Base-by-base conservation (phyloP, 92 coral and sea anemone species). In the Zoanthus sociatus region DNA sequence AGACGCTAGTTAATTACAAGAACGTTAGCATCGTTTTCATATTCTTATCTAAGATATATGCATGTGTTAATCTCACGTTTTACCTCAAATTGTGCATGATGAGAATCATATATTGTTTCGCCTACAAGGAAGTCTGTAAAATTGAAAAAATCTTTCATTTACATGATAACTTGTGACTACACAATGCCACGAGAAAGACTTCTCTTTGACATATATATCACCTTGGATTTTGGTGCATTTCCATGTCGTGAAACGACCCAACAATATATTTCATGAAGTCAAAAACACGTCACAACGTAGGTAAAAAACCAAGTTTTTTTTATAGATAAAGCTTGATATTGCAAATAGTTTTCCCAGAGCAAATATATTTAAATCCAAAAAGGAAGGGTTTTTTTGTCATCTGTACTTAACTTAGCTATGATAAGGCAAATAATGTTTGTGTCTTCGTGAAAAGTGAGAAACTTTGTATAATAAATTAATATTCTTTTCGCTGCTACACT, bases 31-130 rank as follows among this genome's bases (percentile, higher is more conserved):
- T 45, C 46, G 76, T 44, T 60, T 81, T 74, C 32, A 33, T 17
- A 15, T 81, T 81, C 76, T 81, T 66, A 63, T 81, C 75, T 48
- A 32, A 18, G 73, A 37, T 37, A 37, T 2, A 37, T 21, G 21
- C 12, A 15, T 48, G 44, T 17, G 46, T 48, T 26, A 26, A 26
- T 26, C 26, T 26, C 26, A 26, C 37, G n/a, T 20, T 42, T 61
- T 64, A 66, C 30, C 51, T 8, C 14, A 18, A 78, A 44, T 10
- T 26, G 44, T 26, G 26, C 26, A 26, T 15, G n/a, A n/a, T 16
- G 7, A 20, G 9, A 20, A 21, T 13, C 18, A 13, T 20, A 4
- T 5, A 69, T 30, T 33, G 14, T 32, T 9, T 31, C 44, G 9
- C 11, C 33, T 26, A 69, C 9, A 30, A 9, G 31, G 30, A 63